Evolutionary conservation across 2,888 invertebrate genomes (phyloP).

Genomic region (Ichneumoninae sp.): DNA sequence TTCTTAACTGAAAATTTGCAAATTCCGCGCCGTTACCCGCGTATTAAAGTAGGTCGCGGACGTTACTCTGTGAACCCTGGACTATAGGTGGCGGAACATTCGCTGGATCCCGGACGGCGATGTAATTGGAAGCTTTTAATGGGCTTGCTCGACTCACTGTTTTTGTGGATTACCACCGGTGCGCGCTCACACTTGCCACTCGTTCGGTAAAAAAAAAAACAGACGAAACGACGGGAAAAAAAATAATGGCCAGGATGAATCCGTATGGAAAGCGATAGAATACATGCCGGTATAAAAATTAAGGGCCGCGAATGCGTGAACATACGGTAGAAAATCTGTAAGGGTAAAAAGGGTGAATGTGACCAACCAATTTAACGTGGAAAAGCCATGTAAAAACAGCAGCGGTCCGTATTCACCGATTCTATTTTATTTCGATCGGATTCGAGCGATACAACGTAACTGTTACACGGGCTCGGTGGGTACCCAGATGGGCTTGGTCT

Average conservation of each 20-base stretch:
- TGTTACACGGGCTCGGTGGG: background rate
- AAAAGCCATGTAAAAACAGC: background rate
- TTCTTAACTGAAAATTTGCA: constrained; percentile 46
- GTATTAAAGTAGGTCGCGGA: constrained; percentile 48
- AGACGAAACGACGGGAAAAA: constrained; percentile 15
- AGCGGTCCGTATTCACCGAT: background rate
- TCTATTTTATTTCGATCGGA: constrained; percentile 15
- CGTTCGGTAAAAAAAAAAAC: constrained; percentile 3
- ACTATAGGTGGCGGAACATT: background rate
- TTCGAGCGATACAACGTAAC: constrained; percentile 19
- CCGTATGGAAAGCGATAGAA: constrained; percentile 32
- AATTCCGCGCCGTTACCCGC: constrained; percentile 36
- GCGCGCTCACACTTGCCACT: constrained; percentile 37
- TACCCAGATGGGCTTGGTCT: background rate
- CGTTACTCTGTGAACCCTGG: constrained; percentile 25
- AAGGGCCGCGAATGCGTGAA: constrained; percentile 12
- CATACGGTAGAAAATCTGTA: constrained; percentile 29
- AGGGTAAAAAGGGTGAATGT: background rate
- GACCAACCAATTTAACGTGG: background rate
- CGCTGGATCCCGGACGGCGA: constrained; percentile 21
- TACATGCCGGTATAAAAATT: constrained; percentile 10
- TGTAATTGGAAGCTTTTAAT: constrained; percentile 62
- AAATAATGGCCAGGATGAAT: constrained; percentile 14
- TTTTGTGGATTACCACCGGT: constrained; percentile 45
- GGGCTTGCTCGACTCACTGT: constrained; percentile 47